These are phyloP conservation scores for Apistogramma diplotaenia DNA, from an alignment of 2,113 vertebrate species.

Conservation along the genomic window DNA sequence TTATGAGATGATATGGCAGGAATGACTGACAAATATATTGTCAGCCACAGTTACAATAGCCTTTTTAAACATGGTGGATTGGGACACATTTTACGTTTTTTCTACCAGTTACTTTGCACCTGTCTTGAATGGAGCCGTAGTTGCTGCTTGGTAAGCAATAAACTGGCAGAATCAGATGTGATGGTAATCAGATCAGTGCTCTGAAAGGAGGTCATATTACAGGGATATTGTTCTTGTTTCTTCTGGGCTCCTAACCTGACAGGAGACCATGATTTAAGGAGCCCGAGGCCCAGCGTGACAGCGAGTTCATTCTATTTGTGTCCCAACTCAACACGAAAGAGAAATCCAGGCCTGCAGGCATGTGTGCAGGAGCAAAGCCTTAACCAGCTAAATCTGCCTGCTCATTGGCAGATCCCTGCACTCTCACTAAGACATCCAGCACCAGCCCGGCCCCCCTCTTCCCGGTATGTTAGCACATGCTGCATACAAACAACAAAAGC, in stretches of 20 bases:
- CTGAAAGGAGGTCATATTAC: neutral
- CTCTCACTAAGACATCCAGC: neutral
- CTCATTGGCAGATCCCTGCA: neutral
- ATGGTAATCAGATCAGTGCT: neutral
- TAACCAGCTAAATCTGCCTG: neutral
- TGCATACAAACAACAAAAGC: neutral
- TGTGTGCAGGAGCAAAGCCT: constrained; percentile 1
- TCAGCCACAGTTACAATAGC: neutral
- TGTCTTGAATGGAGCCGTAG: neutral
- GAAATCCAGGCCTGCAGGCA: constrained; percentile 40
- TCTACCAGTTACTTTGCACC: neutral
- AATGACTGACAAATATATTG: neutral
- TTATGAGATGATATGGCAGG: neutral
- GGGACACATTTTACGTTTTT: neutral
- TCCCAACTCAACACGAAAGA: neutral
- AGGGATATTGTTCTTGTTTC: neutral
- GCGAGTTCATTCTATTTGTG: constrained; percentile 13
- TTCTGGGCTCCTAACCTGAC: neutral
- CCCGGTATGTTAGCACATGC: neutral
- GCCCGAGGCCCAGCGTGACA: neutral
- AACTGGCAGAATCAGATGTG: neutral
- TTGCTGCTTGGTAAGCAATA: too few relatives aligned
- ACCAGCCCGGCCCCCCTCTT: neutral
- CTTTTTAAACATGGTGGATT: neutral
- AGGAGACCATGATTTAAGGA: neutral